Base-by-base conservation (phyloP, 2,888 invertebrate genomes). In the Drosophila phalerata region DNA sequence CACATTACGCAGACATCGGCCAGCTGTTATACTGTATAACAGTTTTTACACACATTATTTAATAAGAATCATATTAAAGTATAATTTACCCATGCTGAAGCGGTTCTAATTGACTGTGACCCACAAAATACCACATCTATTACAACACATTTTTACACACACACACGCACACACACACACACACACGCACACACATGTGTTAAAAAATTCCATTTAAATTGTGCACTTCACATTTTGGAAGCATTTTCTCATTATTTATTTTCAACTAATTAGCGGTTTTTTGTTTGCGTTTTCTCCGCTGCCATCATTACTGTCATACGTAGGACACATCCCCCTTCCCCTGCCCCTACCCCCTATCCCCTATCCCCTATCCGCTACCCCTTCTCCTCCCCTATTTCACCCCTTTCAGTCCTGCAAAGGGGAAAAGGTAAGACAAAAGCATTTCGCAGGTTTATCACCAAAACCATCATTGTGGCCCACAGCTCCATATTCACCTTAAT, bases 251-350 rank as follows among this genome's bases (percentile, higher is more conserved):
- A 78, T 80, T 88, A 86, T 86, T 81, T 86, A 88, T 85, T 85
- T 85, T 85, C 77, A 85, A 71, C 85, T 88, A 85, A 85, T 85
- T 85, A 86, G 86, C 86, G 84, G 79, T 67, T 77, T 81, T 86
- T 77, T 83, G 69, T 76, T 71, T 60, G 63, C 62, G 47, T 43
- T 71, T 40, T 48, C 40, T 32, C 62, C 34, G 49, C 57, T 67
- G 66, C 69, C 72, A 53, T 72, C 83, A 85, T 81, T 73, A 69
- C 80, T 75, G 71, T 67, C 67, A 75, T 56, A 62, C 60, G 47
- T 67, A 22, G 32, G n/a, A 15, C 13, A 40, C 28, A 28, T 3
- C 25, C 25, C n/a, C 28, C 4, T 28, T 3, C 25, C 25, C 25
- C 25, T 25, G n/a, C n/a, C n/a, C 28, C 5, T 3, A 9, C 2